phyloP scores from a whole-genome alignment of 2,113 vertebrate species.

The Poicephalus meyeri region DNA sequence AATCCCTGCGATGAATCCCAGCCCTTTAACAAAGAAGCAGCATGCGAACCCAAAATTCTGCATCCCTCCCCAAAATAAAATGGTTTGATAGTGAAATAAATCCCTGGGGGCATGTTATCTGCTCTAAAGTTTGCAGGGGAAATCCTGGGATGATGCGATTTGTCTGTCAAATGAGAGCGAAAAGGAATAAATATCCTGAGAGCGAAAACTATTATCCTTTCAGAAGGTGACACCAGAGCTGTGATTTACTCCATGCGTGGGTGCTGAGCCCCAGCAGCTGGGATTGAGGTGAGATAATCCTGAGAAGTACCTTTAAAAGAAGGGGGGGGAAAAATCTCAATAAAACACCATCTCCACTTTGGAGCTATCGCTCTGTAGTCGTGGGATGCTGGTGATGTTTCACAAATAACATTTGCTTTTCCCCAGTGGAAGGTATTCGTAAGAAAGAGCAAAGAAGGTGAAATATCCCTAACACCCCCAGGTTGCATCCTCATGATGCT shows the following conservation, averaged over 20 bases:
- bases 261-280: neutral
- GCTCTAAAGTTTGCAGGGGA: neutral
- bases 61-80: neutral
- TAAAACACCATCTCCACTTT: neutral
- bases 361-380: accelerated
- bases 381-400: neutral
- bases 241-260: constrained; percentile 50
- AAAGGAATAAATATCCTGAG: constrained; percentile 62
- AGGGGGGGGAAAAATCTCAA: neutral
- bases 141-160: constrained; percentile 10
- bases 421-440: neutral
- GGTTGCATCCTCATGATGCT: accelerated
- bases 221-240: constrained; percentile 10
- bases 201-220: constrained; percentile 62
- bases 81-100: neutral
- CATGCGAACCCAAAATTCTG: neutral
- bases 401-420: neutral
- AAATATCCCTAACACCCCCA: neutral
- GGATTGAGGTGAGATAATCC: constrained; percentile 3
- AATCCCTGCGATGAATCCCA: neutral
- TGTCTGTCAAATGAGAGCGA: constrained; percentile 45
- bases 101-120: neutral
- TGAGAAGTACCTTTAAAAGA: neutral
- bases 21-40: neutral
- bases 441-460: neutral